These are phyloP conservation scores for Mus caroli DNA, from an alignment of 2,797 vertebrate species.

Conservation along the genomic window DNA sequence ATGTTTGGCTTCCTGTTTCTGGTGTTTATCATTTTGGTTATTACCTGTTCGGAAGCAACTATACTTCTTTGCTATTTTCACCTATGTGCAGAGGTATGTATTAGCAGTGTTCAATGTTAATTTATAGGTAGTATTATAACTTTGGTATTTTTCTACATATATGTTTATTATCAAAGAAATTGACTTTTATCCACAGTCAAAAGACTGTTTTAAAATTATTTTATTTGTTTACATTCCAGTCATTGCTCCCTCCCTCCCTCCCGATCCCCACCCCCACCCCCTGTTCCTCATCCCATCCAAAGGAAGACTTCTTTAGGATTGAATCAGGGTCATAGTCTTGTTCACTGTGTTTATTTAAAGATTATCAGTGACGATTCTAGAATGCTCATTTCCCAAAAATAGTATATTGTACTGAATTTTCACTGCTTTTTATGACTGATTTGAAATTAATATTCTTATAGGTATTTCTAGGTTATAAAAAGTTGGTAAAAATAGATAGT, in stretches of 20 bases:
- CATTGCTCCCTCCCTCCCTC: too few relatives aligned
- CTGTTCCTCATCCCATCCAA: background rate
- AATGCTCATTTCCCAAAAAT: constrained; percentile 46
- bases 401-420: constrained; percentile 28
- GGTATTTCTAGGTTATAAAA: constrained; percentile 42
- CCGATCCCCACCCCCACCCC: too few relatives aligned
- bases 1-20: constrained; percentile 98
- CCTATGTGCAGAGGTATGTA: constrained; percentile 95
- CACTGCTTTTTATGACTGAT: constrained; percentile 8
- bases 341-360: constrained; percentile 51
- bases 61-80: constrained; percentile 98
- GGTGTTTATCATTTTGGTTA: constrained; percentile 97
- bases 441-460: constrained; percentile 36
- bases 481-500: constrained; percentile 14
- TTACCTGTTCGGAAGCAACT: constrained; percentile 97
- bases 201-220: background rate
- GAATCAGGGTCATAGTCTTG: constrained; percentile 16
- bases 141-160: constrained; percentile 2
- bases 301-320: background rate
- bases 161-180: constrained; percentile 45
- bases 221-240: background rate
- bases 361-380: constrained; percentile 23
- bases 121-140: constrained; percentile 32
- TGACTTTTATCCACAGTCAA: constrained; percentile 32
- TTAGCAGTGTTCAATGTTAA: constrained; percentile 62